Base-by-base conservation (phyloP, 2,888 invertebrate genomes). In the Lithophane leautieri region DNA sequence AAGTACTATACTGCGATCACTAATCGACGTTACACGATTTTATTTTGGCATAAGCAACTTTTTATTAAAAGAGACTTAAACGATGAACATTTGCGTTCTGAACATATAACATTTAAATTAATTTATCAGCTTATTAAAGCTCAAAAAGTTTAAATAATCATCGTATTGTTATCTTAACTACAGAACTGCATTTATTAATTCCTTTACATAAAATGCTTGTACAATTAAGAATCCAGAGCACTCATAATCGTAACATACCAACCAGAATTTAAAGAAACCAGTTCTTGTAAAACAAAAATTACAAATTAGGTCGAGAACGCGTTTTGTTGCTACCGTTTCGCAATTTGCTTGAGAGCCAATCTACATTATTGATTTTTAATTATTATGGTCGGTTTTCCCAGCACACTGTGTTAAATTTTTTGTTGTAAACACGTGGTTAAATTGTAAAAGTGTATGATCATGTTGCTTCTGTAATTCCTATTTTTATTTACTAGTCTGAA, bases 171-270 rank as follows among this genome's bases (percentile, higher is more conserved):
- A n/a, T 50, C 47, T n/a, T 16, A 60, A 44, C 2, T 14, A 22
- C 52, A 69, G 42, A 68, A 50, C 58, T 60, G 58, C 54, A 60
- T 69, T 82, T 77, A 54, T 69, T 54, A 60, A 76, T 66, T 77
- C 28, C 8, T 66, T 73, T 79, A 62, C 50, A 77, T 79, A 77
- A 82, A 83, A 58, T 28, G n/a, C 11, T 67, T 78, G 56, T 78
- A 66, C 83, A 71, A 71, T 78, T 78, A 71, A 78, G 11, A 82
- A 83, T 67, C 52, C 80, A 63, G 83, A 78, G 28, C 80, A 71
- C 56, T 63, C 44, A 25, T 50, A 70, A 75, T 44, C 60, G n/a
- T 14, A 81, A 73, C 54, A 63, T 28, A 60, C 34, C n/a, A 34
- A 34, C 28, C 60, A 8, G 54, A 76, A 12, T 62, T 22, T 44